Conservation (phyloP, 2,113 vertebrate genomes). For the Echinops telfairi region DNA sequence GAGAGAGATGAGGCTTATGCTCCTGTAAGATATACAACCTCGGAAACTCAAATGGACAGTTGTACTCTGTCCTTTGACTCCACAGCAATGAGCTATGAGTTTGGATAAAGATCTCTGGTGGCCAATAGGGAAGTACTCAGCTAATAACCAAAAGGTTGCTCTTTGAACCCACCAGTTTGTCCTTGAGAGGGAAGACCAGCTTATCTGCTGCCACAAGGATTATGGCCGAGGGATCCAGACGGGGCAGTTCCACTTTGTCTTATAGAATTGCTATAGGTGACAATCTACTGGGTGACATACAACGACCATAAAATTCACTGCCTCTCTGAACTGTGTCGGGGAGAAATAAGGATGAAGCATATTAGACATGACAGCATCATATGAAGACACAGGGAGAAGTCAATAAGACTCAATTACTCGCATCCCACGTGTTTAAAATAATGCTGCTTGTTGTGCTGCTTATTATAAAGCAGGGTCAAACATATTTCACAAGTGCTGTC, state of each 20-base stretch:
- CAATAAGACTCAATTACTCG: background rate
- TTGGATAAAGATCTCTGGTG: background rate
- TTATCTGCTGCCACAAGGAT: background rate
- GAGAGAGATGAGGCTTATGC: too few species aligned
- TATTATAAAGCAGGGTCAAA: background rate
- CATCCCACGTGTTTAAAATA: background rate
- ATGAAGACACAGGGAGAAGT: background rate
- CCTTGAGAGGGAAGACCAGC: background rate
- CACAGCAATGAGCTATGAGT: too few species aligned
- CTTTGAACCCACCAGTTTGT: background rate
- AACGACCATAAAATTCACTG: background rate
- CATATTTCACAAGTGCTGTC: background rate
- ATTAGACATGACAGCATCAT: background rate
- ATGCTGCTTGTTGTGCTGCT: background rate
- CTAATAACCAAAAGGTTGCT: background rate
- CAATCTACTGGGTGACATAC: background rate
- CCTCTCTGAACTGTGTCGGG: background rate
- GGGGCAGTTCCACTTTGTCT: background rate
- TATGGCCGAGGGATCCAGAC: background rate
- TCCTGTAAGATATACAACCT: too few species aligned
- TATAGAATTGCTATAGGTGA: background rate
- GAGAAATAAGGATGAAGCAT: background rate
- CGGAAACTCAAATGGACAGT: too few species aligned
- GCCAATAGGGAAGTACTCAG: background rate
- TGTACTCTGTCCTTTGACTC: too few species aligned